Base-by-base conservation (phyloP, 2,888 invertebrate species). In the Leucoptera coffeella region DNA sequence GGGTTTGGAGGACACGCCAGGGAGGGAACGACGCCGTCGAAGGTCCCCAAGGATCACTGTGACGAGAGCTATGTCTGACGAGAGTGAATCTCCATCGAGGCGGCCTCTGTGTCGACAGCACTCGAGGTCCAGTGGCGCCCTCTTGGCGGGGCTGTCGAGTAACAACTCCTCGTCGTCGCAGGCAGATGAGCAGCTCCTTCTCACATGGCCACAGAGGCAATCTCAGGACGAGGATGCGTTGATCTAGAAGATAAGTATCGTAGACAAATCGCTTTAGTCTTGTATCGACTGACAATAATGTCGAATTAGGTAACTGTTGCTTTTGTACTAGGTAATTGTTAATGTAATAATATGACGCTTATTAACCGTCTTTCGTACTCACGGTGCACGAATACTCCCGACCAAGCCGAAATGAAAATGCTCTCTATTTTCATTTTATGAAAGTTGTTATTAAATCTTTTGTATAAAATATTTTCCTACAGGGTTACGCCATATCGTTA, bases 41-140 rank as follows among this genome's bases (percentile, higher is more conserved):
- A 69, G 74, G 32, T 82, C 82, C 5, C 84, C 85, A 1, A 71
- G 78, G 28, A 84, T 84, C 29, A 73, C 82, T 6, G 83, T 85
- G 35, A 84, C 84, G 1, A 60, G 82, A 25, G 82, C 84, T 3
- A 78, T 77, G 64, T 83, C 82, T 11, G 82, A 83, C 41, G 83
- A 84, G 42, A 80, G 79, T 40, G 82, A 80, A 32, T 72, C 71
- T 1, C 74, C 69, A 13, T 72, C 77, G 14, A 54, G 64, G 8
- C 57, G 65, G 0, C 62, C 65, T 11, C 47, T 69, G 4, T 67
- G 69, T 32, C 56, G 67, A 2, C 69, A 69, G 38, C 69, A 69
- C 30, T 69, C 69, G 11, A 59, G 69, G 2, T 69, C 69, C 1
- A 67, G 65, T 29, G 65, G 67, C 3, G 80, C 59, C 51, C 75